phyloP scores from a whole-genome alignment of 2,113 vertebrate species.

The Astur gentilis region DNA sequence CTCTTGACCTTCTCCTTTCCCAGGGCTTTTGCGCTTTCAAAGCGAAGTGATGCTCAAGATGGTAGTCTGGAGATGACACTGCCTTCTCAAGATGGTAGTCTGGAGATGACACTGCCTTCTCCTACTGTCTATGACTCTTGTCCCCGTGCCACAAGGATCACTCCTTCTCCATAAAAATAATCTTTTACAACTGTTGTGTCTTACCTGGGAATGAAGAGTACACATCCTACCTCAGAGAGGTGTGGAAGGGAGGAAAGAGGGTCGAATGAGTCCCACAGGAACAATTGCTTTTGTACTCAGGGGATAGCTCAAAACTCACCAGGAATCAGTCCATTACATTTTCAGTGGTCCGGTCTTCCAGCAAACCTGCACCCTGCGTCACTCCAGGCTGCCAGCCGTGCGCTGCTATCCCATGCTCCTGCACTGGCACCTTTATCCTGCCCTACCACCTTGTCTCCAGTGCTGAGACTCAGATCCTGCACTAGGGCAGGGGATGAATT shows the following conservation, averaged over 20 bases:
- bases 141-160: neutral
- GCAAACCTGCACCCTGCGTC: neutral
- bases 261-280: neutral
- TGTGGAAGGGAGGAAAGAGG: neutral
- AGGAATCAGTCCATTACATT: neutral
- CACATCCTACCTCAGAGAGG: neutral
- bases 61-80: neutral
- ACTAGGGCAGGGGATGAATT: neutral
- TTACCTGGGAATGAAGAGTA: neutral
- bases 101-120: neutral
- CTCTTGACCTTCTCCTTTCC: neutral
- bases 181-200: neutral
- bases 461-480: neutral
- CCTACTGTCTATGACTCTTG: neutral
- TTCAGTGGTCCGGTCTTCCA: neutral
- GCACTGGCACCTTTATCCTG: neutral
- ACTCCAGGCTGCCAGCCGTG: rapidly evolving
- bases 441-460: neutral
- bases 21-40: neutral
- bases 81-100: neutral
- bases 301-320: neutral
- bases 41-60: neutral
- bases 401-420: neutral
- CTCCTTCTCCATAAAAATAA: neutral
- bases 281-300: neutral